phyloP scores from a whole-genome alignment of 2,113 vertebrate genomes.

The Hypocryptadius cinnamomeus region DNA sequence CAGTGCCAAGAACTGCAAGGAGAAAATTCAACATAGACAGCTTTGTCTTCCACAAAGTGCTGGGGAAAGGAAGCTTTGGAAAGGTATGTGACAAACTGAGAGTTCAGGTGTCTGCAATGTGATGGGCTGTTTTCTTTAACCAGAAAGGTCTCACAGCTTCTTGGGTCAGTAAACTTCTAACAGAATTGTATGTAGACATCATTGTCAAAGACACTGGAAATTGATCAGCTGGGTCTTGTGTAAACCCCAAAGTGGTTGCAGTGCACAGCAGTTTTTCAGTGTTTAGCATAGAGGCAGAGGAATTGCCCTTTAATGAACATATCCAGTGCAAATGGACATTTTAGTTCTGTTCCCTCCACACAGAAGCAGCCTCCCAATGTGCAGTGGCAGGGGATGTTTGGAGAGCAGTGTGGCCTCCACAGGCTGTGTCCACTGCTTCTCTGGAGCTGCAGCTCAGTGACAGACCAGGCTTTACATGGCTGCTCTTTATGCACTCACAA shows the following conservation, averaged over 20 bases:
- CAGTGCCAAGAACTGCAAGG: slow-evolving; percentile 54
- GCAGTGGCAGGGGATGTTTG: background rate
- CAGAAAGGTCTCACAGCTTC: background rate
- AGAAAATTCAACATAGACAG: slow-evolving; percentile 78
- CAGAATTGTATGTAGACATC: background rate
- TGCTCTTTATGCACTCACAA: background rate
- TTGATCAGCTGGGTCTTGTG: background rate
- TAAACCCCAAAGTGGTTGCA: background rate
- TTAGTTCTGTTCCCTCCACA: background rate
- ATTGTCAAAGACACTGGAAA: background rate
- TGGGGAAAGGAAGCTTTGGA: slow-evolving; percentile 98
- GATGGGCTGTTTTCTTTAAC: background rate
- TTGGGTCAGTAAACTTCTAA: background rate
- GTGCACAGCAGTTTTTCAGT: background rate
- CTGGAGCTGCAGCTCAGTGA: background rate
- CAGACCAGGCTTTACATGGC: background rate
- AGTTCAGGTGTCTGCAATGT: background rate
- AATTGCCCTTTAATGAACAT: background rate
- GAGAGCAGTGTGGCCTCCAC: background rate
- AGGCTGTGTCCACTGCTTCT: background rate
- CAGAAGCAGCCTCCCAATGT: background rate
- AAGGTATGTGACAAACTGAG: slow-evolving; percentile 75
- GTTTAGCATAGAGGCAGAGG: background rate
- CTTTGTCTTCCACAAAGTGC: slow-evolving; percentile 91
- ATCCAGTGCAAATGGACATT: background rate